Base-by-base conservation (phyloP, 2,888 invertebrate genomes). In the Orthonevra nobilis region DNA sequence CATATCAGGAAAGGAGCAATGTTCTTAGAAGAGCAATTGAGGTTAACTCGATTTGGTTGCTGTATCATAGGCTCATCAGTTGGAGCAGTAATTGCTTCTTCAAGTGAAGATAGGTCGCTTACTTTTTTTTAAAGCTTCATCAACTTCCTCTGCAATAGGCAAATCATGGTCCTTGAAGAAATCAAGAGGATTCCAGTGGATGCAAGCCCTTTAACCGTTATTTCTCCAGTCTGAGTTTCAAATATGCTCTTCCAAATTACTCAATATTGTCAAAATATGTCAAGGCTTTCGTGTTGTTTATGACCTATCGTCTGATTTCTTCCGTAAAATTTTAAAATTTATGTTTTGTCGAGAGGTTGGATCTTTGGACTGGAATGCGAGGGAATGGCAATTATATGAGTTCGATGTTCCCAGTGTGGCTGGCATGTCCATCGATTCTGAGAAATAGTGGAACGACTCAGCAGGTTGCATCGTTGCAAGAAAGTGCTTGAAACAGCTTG, bases 171-270 rank as follows among this genome's bases (percentile, higher is more conserved):
- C 60, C 17, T 36, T 36, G 10, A 34, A 46, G 42, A 58, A 32
- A 38, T 50, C 42, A 42, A 64, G 42, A 15, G 48, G 46, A 38
- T 73, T 40, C 64, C 56, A 34, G 64, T 73, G 14, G 58, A 56
- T 40, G 40, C 28, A 36, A 73, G 69, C 14, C 68, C 56, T 20
- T 64, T 73, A 2, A 48, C 56, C 9, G 63, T 60, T 14, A 68
- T 61, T 52, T 68, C 68, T 54, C 40, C 52, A 54, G 66, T 68
- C 17, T 68, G 38, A 26, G 54, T 46, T 68, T 58, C 28, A 54
- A 15, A 40, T 54, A 66, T 5, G n/a, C n/a, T n/a, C n/a, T n/a
- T n/a, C n/a, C n/a, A n/a, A n/a, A n/a, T n/a, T n/a, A n/a, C n/a
- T 36, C 36, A 36, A 12, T 12, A 14, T 14, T 36, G 36, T 36